Percentiles rank a stretch among this genome's conserved stretches.
Conservation (phyloP, 2,888 invertebrate genomes). For the Andrena trimmerana region DNA sequence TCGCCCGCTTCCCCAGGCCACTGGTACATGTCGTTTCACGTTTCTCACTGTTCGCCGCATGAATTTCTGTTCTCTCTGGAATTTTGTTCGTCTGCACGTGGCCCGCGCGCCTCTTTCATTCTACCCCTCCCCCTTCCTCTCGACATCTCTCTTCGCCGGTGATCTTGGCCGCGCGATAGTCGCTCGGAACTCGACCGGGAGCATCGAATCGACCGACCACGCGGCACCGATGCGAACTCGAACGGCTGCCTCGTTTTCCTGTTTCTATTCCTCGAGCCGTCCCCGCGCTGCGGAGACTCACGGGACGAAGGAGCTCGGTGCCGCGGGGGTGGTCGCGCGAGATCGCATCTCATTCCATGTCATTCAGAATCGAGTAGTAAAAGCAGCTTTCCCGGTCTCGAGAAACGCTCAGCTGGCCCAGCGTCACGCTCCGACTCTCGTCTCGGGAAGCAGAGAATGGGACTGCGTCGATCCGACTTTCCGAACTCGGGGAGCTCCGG, state of each 20-base stretch:
- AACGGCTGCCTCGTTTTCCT: background rate
- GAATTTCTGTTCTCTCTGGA: constrained; percentile 20
- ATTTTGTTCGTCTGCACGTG: constrained; percentile 42
- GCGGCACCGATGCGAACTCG: constrained; percentile 1
- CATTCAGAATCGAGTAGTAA: constrained; percentile 21
- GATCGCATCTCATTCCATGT: constrained; percentile 38
- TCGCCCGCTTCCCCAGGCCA: constrained; percentile 32
- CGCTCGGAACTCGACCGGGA: background rate
- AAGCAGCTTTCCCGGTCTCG: background rate
- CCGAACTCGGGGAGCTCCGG: constrained; percentile 9
- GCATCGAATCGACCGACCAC: background rate
- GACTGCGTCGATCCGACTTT: constrained; percentile 16
- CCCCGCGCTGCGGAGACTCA: background rate
- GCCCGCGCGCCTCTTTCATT: constrained; percentile 61
- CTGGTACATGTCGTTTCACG: constrained; percentile 20
- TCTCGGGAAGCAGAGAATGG: background rate
- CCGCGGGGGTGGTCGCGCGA: constrained; percentile 2
- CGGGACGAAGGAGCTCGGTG: constrained; percentile 10
- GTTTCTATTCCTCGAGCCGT: background rate
- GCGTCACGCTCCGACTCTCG: background rate
- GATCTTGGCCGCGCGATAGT: constrained; percentile 23
- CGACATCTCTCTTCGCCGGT: constrained; percentile 47
- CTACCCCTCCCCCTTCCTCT: constrained; percentile 53
- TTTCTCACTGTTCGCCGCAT: constrained; percentile 38
- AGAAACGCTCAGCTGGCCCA: background rate